phyloP scores from a whole-genome alignment of 2,113 vertebrate species.

The Numenius arquata region DNA sequence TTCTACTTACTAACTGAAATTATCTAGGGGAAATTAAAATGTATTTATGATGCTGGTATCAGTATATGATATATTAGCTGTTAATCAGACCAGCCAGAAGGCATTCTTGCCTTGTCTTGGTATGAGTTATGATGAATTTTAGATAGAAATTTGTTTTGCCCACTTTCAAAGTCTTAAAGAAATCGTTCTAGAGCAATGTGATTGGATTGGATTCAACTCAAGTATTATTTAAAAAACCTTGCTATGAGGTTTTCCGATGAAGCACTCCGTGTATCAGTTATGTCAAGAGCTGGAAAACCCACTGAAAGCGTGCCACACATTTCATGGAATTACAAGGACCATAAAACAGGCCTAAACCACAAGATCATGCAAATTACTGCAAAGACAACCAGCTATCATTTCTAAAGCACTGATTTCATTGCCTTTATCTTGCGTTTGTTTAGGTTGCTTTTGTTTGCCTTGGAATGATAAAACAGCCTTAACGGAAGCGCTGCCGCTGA shows the following conservation, averaged over 20 bases:
- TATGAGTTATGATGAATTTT: not conserved
- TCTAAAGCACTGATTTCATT: not conserved
- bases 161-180: not conserved
- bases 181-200: not conserved
- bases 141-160: not conserved
- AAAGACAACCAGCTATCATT: not conserved
- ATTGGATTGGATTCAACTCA: not conserved
- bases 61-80: not conserved
- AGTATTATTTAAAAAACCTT: not conserved
- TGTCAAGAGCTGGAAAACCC: not conserved
- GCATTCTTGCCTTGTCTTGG: not conserved
- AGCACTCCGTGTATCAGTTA: not conserved
- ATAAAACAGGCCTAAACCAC: not conserved
- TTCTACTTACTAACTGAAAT: not conserved
- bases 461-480: not conserved
- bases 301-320: not conserved
- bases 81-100: not conserved
- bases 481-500: not conserved
- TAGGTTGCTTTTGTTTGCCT: not conserved
- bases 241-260: not conserved
- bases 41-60: not conserved
- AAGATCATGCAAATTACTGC: not conserved
- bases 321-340: not conserved
- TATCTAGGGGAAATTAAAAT: not conserved
- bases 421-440: not conserved